Evolutionary conservation across 2,888 invertebrate genomes (phyloP).

Genomic region (Euphydryas editha): DNA sequence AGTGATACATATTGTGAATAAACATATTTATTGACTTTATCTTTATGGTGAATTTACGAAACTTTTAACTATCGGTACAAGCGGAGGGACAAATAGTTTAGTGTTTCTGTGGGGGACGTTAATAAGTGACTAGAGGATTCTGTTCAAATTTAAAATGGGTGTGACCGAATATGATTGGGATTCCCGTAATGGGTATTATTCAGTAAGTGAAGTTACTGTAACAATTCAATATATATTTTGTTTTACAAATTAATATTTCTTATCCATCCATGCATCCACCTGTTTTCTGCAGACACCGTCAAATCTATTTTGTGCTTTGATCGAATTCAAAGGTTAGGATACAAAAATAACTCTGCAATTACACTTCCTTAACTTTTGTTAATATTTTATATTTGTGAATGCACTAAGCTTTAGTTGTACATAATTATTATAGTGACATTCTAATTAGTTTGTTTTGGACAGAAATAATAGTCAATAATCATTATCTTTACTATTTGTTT

Average conservation of each 20-base stretch:
- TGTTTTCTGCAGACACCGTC: conserved; percentile 26
- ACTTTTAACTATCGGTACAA: conserved; percentile 25
- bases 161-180: conserved; percentile 79
- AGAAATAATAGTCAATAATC: background rate
- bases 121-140: conserved; percentile 55
- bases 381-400: conserved; percentile 10
- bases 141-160: conserved; percentile 70
- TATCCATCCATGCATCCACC: conserved; percentile 19
- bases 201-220: conserved; percentile 62
- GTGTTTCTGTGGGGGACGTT: conserved; percentile 46
- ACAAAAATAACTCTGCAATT: conserved; percentile 45
- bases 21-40: conserved; percentile 42
- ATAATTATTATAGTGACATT: conserved; percentile 11
- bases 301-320: conserved; percentile 32
- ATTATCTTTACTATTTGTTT: conserved; percentile 17
- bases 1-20: conserved; percentile 55
- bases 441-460: conserved; percentile 16
- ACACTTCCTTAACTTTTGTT: conserved; percentile 23
- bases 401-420: conserved; percentile 18
- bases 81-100: conserved; percentile 46
- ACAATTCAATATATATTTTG: conserved; percentile 22
- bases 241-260: conserved; percentile 10
- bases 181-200: conserved; percentile 75
- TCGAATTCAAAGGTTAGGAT: conserved; percentile 41
- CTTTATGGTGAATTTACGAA: conserved; percentile 33